These are phyloP conservation scores for Stenurella melanura DNA, from an alignment of 2,888 invertebrate species.

Conservation along the genomic window DNA sequence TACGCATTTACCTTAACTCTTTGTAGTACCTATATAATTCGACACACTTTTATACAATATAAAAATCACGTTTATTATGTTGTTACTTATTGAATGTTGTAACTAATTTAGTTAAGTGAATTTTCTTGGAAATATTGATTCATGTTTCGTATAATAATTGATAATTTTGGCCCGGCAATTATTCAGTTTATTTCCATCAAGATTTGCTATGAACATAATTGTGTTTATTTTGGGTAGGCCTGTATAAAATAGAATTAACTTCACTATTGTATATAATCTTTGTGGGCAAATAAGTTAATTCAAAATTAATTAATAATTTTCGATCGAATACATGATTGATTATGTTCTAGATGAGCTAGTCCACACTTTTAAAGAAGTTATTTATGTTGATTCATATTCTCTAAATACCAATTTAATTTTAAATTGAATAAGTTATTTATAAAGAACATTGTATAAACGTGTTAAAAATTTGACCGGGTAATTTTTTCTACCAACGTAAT, in stretches of 20 bases:
- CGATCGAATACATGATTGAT: neutral
- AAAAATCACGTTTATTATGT: neutral
- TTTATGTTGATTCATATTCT: neutral
- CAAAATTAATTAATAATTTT: neutral
- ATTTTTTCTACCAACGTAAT: too few species aligned
- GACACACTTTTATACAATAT: constrained; percentile 16
- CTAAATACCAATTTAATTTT: neutral
- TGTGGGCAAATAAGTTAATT: neutral
- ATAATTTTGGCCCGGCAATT: neutral
- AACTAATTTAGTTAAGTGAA: constrained; percentile 13
- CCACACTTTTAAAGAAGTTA: neutral
- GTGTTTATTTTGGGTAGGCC: neutral
- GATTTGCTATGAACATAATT: too few species aligned
- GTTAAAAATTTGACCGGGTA: too few species aligned
- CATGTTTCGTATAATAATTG: neutral
- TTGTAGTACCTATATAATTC: constrained; percentile 3
- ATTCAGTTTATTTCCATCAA: neutral
- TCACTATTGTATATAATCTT: neutral
- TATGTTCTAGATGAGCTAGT: neutral
- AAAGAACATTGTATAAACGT: too few species aligned
- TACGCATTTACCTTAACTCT: neutral
- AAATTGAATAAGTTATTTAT: neutral
- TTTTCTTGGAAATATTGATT: neutral
- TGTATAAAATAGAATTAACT: neutral
- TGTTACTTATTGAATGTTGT: constrained; percentile 9